Conservation (phyloP, 1,140 invertebrate species). For the Philaenus spumarius region DNA sequence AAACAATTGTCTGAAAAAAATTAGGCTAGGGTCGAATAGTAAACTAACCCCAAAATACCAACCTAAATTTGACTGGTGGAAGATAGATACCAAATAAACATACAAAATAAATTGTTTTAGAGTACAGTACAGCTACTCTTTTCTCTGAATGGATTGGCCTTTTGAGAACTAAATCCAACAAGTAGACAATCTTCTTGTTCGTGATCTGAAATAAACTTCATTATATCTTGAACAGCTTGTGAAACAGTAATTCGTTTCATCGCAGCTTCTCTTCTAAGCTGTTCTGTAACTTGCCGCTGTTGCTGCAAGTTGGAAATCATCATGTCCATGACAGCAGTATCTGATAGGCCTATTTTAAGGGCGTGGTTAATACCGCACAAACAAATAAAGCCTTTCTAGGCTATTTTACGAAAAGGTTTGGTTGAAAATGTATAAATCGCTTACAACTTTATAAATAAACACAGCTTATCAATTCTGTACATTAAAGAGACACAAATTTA, state of each 20-base stretch:
- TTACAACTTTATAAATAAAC: too few relatives aligned
- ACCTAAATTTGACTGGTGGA: too few relatives aligned
- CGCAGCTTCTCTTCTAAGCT: slow-evolving; percentile 84
- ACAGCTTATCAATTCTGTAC: too few relatives aligned
- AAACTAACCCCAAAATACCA: too few relatives aligned
- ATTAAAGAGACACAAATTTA: too few relatives aligned
- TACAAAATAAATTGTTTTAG: slow-evolving; percentile 42
- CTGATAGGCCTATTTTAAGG: slow-evolving; percentile 67
- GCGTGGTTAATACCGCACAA: slow-evolving; percentile 21
- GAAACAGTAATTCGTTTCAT: slow-evolving; percentile 83
- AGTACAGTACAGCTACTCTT: slow-evolving; percentile 86
- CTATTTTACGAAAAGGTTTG: too few relatives aligned
- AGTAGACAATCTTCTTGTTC: slow-evolving; percentile 93
- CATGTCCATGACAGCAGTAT: slow-evolving; percentile 82
- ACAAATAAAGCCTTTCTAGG: too few relatives aligned
- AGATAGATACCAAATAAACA: not conserved
- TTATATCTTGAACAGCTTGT: slow-evolving; percentile 87
- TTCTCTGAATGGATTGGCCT: slow-evolving; percentile 95
- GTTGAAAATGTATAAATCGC: too few relatives aligned
- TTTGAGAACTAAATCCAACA: slow-evolving; percentile 90
- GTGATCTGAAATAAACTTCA: slow-evolving; percentile 88
- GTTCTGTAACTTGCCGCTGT: slow-evolving; percentile 87
- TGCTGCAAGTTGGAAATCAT: slow-evolving; percentile 86
- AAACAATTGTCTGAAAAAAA: too few relatives aligned
- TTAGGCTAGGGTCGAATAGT: too few relatives aligned